Percentiles rank a stretch among this genome's conserved stretches.
Evolutionary conservation across 1,140 invertebrate genomes (phyloP).

Genomic region (Megalonaias nervosa): DNA sequence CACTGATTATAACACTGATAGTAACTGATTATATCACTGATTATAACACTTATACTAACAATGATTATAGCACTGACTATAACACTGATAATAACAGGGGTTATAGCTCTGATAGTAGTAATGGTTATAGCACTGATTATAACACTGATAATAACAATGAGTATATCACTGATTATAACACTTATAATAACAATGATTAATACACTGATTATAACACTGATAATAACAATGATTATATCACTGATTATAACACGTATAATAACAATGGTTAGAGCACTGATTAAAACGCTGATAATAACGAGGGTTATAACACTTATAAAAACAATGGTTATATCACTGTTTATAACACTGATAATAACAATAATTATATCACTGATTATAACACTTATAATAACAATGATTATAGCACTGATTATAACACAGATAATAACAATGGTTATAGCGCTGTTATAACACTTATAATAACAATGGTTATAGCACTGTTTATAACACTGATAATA

Average conservation of each 20-base stretch:
- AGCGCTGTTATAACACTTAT: not conserved
- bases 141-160: not conserved
- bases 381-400: too few relatives aligned
- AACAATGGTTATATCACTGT: constrained; percentile 1
- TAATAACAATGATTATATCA: not conserved
- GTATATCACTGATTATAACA: too few relatives aligned
- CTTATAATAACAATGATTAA: constrained; percentile 2
- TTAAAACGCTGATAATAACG: constrained; percentile 14
- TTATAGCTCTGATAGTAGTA: not conserved
- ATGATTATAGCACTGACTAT: not conserved
- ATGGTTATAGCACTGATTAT: constrained; percentile 2
- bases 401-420: constrained; percentile 5
- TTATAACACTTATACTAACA: constrained; percentile 8
- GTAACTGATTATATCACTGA: constrained; percentile 1
- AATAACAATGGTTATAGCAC: constrained; percentile 8
- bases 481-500: constrained; percentile 7
- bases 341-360: constrained; percentile 12
- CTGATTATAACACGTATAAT: too few relatives aligned
- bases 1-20: not conserved
- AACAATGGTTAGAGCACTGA: too few relatives aligned
- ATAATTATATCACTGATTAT: constrained; percentile 2
- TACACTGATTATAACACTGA: constrained; percentile 3
- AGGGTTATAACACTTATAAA: constrained; percentile 2
- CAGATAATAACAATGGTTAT: constrained; percentile 13
- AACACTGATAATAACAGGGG: not conserved